Base-by-base conservation (phyloP, 2,113 vertebrate species). In the Neoarius graeffei region DNA sequence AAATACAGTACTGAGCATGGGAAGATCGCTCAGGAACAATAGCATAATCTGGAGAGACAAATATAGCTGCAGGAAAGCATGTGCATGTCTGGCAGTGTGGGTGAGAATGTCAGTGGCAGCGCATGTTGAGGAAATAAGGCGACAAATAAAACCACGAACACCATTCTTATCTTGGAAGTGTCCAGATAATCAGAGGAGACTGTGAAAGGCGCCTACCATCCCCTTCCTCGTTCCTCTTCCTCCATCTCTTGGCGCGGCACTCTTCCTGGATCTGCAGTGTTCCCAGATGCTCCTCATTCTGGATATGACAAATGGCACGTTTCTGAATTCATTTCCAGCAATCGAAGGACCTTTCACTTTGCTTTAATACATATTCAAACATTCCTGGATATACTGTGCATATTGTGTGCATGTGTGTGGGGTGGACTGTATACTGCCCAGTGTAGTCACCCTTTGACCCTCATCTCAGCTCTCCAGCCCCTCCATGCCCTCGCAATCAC, bases 11-110 rank as follows among this genome's bases (percentile, higher is more conserved):
- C 9, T 3, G 20, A 76, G 74, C 57, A 83, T 83, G 67, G 35
- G 86, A 87, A 73, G 30, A 25, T 67, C 9, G 4, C 15, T 84
- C 60, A 80, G 88, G 83, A 87, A 91, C 85, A 91, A 91, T 87
- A 73, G 67, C 87, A 13, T 42, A 80, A 64, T 8, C 42, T 56
- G n/a, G 54, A 79, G 5, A 71, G 15, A 80, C 86, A 83, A 89
- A 89, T 73, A 82, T 87, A 87, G 42, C n/a, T n/a, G 20, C 25
- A 81, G 88, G 74, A 85, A 85, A 64, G 62, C 83, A 60, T 69
- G 35, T 83, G 81, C 23, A 10, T 17, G 27, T 76, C 66, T 59
- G 85, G 27, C 19, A 30, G 42, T 48, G 48, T 60, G 30, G 50
- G 57, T 48, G 23, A n/a, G 52, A 69, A 66, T 56, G 48, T 86